phyloP scores from a whole-genome alignment of 1,140 invertebrate species.

The Drosophila malerkotliana region DNA sequence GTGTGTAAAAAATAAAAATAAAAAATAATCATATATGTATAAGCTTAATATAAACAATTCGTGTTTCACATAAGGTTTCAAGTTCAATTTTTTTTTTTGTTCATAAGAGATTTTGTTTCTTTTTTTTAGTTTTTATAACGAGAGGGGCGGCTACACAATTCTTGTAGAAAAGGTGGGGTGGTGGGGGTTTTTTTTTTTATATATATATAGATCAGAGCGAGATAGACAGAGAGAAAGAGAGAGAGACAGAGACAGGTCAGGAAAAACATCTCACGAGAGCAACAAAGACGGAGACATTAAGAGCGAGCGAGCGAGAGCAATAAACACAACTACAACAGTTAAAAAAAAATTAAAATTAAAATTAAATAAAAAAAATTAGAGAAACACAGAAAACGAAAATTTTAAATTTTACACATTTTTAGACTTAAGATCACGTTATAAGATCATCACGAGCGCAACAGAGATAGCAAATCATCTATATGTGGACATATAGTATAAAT shows the following conservation, averaged over 20 bases:
- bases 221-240: slow-evolving; percentile 21
- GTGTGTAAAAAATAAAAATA: slow-evolving; percentile 21
- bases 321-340: slow-evolving; percentile 66
- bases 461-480: slow-evolving; percentile 65
- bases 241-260: slow-evolving; percentile 11
- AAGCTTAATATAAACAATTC: slow-evolving; percentile 24
- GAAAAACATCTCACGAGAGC: slow-evolving; percentile 28
- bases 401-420: slow-evolving; percentile 69
- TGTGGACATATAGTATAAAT: slow-evolving; percentile 29
- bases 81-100: slow-evolving; percentile 23
- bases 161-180: not conserved
- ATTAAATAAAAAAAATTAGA: not conserved
- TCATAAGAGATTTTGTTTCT: not conserved
- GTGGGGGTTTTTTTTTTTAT: not conserved
- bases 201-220: slow-evolving; percentile 32
- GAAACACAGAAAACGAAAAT: not conserved
- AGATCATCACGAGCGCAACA: slow-evolving; percentile 81
- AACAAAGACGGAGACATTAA: slow-evolving; percentile 40
- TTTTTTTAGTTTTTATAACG: slow-evolving; percentile 1
- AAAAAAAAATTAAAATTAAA: slow-evolving; percentile 17
- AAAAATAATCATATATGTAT: slow-evolving; percentile 27
- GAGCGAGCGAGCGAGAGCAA: slow-evolving; percentile 39
- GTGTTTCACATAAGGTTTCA: slow-evolving; percentile 43
- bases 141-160: slow-evolving; percentile 1
- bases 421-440: slow-evolving; percentile 77